Evolutionary conservation across 2,888 invertebrate species (phyloP), one percentile per base, ranked within the genome.

Genomic region (Geotrupes spiniger): DNA sequence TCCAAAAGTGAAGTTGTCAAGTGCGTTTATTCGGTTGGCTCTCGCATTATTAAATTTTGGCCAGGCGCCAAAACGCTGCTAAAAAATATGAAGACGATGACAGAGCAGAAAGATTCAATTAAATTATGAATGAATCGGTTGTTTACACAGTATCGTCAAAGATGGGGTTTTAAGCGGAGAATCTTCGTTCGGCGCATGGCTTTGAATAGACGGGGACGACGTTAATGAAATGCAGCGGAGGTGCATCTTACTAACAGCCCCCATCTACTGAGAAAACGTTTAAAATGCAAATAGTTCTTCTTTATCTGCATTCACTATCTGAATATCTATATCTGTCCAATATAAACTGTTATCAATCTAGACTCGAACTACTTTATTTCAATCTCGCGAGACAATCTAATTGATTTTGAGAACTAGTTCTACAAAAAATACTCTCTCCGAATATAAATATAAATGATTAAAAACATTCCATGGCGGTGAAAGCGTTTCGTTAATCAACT

Each of bases 231-330:
- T 48, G 48, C 47, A 47, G 36, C 27, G 28, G 42, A 47, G 51
- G 51, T 51, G 51, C 51, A 51, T 48, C 51, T 41, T 28, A 25
- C 38, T 27, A 42, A 21, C 21, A 21, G 36, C 41, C 43, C 44
- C 31, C 21, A 21, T 33, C 49, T 41, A 38, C 46, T 36, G 31
- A 40, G 50, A 47, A 51, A 53, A 44, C 56, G 53, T 51, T 56
- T 56, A 53, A 55, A 56, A 53, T 56, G 56, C 56, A 56, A 56
- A 56, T 55, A 46, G 36, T 36, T 4, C 51, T 42, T 46, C 50
- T 45, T 53, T 53, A 56, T 56, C 56, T 51, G 42, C 37, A 38
- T 33, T 27, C 48, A 56, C 51, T 51, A 56, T 56, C 56, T 56
- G 51, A 53, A 53, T 53, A 56, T 56, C 53, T 56, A 49, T 56